A percentile compares a stretch with the other conserved stretches of the same genome.
phyloP scores from a whole-genome alignment of 2,113 vertebrate genomes.

The Pantherophis guttatus region DNA sequence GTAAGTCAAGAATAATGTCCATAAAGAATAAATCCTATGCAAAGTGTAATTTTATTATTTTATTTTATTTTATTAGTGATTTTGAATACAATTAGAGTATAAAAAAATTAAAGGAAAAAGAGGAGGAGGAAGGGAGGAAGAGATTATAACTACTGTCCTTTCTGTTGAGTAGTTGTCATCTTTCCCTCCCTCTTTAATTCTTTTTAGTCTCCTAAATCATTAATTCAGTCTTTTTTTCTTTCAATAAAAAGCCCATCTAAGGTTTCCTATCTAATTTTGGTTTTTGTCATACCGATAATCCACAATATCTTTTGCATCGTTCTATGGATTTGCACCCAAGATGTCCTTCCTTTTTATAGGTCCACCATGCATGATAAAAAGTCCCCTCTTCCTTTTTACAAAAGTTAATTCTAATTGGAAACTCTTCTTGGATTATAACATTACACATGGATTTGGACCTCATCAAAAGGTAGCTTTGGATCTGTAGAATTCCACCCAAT shows the following conservation, averaged over 20 bases:
- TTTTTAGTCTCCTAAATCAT: too few relatives aligned
- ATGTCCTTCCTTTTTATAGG: not conserved
- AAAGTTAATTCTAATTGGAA: not conserved
- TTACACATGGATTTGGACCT: not conserved
- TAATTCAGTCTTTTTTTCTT: too few relatives aligned
- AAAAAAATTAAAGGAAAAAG: too few relatives aligned
- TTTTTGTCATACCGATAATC: not conserved
- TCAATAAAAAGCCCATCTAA: too few relatives aligned
- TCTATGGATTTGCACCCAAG: not conserved
- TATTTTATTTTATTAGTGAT: too few relatives aligned
- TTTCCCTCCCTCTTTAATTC: too few relatives aligned
- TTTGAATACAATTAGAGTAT: too few relatives aligned
- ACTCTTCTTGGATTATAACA: not conserved
- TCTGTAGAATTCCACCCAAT: not conserved
- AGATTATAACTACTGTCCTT: not conserved
- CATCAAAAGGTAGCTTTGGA: not conserved
- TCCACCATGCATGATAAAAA: not conserved
- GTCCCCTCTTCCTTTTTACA: not conserved
- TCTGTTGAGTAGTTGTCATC: not conserved
- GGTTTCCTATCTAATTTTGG: not conserved
- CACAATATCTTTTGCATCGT: not conserved
- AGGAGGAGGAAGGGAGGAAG: not conserved
- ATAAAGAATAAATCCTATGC: too few relatives aligned
- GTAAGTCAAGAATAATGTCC: too few relatives aligned
- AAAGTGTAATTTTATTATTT: too few relatives aligned